phyloP scores from a whole-genome alignment of 2,797 vertebrate species.

The Anableps anableps region DNA sequence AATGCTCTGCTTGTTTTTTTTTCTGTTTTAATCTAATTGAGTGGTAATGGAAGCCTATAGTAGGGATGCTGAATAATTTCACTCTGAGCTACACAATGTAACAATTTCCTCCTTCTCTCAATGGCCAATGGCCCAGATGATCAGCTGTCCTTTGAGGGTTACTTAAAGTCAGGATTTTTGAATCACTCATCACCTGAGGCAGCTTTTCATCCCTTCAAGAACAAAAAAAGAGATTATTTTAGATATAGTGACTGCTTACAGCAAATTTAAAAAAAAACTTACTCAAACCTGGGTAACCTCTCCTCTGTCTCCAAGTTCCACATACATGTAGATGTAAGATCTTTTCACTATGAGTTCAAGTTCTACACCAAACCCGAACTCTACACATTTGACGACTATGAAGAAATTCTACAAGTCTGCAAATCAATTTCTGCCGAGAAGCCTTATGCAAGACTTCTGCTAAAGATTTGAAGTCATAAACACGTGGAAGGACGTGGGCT shows the following conservation, averaged over 20 bases:
- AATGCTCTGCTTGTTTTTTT: neutral
- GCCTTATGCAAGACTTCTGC: slow-evolving; percentile 35
- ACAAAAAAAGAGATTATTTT: neutral
- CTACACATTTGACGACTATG: slow-evolving; percentile 16
- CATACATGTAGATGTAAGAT: neutral
- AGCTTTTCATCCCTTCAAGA: neutral
- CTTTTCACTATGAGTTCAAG: slow-evolving; percentile 22
- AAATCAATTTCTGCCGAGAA: slow-evolving; percentile 36
- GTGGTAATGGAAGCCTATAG: neutral
- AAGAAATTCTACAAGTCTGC: slow-evolving; percentile 22
- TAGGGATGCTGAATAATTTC: neutral
- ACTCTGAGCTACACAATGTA: neutral
- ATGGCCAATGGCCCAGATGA: neutral
- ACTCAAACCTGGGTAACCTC: neutral
- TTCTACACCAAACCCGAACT: slow-evolving; percentile 17
- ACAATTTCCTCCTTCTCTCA: neutral
- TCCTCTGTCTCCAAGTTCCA: neutral
- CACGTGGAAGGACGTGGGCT: slow-evolving; percentile 49
- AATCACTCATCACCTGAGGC: neutral
- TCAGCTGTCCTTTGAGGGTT: neutral
- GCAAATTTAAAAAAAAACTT: neutral
- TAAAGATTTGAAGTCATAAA: slow-evolving; percentile 18
- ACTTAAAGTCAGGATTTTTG: neutral
- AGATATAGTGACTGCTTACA: neutral
- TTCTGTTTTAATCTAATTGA: neutral